Evolutionary conservation across 2,888 invertebrate genomes (phyloP), one percentile per base, ranked within the genome.

Genomic region (Hypolimnas misippus): DNA sequence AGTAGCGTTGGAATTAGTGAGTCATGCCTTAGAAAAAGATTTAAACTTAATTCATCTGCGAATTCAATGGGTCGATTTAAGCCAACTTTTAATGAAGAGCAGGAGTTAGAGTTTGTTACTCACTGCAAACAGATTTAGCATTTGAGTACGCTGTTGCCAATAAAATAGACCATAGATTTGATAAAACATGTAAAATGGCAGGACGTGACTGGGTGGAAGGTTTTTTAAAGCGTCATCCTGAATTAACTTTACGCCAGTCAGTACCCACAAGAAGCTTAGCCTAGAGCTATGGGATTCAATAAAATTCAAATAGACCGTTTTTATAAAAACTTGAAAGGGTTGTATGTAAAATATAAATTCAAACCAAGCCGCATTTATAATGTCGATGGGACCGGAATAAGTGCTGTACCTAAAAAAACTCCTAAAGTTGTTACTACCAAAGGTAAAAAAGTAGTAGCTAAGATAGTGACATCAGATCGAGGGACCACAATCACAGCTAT

Each of bases 251-350:
- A 44, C 61, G 62, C 42, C 63, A 65, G 21, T 56, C 67, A 35
- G 52, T 21, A 21, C 57, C 70, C 14, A 68, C 65, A 35, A 66
- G 68, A 35, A 66, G 68, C 51, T 59, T 69, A 49, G 75, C n/a
- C 71, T 40, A 69, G 74, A 58, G 72, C 71, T 4, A 74, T 69
- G 44, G 74, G 73, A 35, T 77, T 76, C 52, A 76, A 77, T 68
- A 70, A 70, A 70, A 42, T 67, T 40, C 75, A 76, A 69, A 70
- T 70, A n/a, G 19, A 67, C 19, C 62, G 40, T 29, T 77, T 73
- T 67, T 76, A 69, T 60, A 31, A 63, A 5, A 75, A 74, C 57
- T 55, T 76, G 40, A 62, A 63, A 57, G 50, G 55, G 6, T 29
- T 72, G n/a, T 70, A 66, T 50, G 35, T 68, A 4, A 70, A 71